Evolutionary conservation across 37 sponge, comb jelly and placozoan genomes (phyloP).

Genomic region (Geodia barretti): DNA sequence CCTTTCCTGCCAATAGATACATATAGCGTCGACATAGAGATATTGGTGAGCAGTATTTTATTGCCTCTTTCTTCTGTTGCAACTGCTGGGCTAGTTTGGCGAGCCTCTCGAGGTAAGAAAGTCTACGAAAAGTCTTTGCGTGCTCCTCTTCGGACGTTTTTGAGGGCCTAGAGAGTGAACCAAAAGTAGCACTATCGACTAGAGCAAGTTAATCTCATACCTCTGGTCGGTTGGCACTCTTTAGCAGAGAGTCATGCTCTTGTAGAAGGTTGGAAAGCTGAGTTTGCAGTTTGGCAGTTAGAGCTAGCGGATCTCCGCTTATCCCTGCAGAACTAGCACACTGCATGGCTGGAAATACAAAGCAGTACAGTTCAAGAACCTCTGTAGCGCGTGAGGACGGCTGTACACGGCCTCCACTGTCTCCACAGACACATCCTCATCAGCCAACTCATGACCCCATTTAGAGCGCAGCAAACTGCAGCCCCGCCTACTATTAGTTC

Average conservation of each 20-base stretch:
- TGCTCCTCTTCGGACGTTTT: constrained; percentile 19
- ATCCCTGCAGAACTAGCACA: neutral
- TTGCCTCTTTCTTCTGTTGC: constrained; percentile 23
- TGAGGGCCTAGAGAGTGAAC: too few relatives aligned
- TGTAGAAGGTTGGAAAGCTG: constrained; percentile 25
- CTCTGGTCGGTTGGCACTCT: constrained; percentile 15
- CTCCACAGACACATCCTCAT: neutral
- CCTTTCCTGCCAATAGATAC: too few relatives aligned
- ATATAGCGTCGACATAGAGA: too few relatives aligned
- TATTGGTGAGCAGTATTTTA: too few relatives aligned
- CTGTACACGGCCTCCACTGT: neutral
- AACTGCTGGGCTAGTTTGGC: constrained; percentile 27
- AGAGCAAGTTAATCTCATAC: neutral
- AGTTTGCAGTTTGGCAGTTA: neutral
- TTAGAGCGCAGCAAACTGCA: neutral
- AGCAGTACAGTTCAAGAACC: too few relatives aligned
- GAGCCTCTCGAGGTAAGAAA: constrained; percentile 31
- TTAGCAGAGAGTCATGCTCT: constrained; percentile 6
- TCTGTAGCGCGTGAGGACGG: neutral
- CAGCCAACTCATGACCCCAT: neutral
- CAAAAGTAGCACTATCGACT: neutral
- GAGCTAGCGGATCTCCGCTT: neutral
- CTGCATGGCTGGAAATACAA: too few relatives aligned
- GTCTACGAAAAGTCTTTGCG: neutral
- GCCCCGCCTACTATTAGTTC: neutral